Conservation (phyloP, 2,113 vertebrate species). For the Elaphurus davidianus region DNA sequence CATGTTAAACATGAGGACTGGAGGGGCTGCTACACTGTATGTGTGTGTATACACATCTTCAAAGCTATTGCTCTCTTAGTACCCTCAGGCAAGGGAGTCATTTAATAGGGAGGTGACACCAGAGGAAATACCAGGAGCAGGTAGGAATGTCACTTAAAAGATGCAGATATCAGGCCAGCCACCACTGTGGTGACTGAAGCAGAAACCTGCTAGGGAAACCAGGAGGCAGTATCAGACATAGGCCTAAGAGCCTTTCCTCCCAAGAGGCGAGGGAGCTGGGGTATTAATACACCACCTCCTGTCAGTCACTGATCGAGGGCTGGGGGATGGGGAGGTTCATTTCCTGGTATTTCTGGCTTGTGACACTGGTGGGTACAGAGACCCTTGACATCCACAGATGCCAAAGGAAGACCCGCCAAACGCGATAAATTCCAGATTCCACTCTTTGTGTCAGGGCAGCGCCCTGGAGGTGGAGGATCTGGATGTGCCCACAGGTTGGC, state of each 20-base stretch:
- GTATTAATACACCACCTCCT: not conserved
- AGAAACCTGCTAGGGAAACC: not conserved
- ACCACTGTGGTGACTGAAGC: not conserved
- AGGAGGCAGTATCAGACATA: not conserved
- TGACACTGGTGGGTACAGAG: not conserved
- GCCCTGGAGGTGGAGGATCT: not conserved
- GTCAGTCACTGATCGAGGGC: not conserved
- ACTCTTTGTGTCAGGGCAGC: not conserved
- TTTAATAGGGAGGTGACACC: not conserved
- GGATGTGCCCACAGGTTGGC: not conserved
- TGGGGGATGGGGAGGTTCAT: not conserved
- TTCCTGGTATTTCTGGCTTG: not conserved
- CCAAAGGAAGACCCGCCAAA: not conserved
- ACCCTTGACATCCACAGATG: not conserved
- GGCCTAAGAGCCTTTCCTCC: not conserved
- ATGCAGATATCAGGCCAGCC: fast-evolving
- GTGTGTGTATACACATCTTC: not conserved
- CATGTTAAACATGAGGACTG: not conserved
- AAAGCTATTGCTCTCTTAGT: not conserved
- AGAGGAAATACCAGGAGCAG: too few relatives aligned
- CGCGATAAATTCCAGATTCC: not conserved
- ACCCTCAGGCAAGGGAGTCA: not conserved
- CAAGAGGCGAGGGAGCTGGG: fast-evolving
- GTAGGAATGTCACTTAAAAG: not conserved
- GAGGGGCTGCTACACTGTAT: not conserved